A percentile compares a stretch with the other conserved stretches of the same genome.
These are phyloP conservation scores for Aporrectodea caliginosa DNA, from an alignment of 1,140 invertebrate genomes.

Conservation along the genomic window DNA sequence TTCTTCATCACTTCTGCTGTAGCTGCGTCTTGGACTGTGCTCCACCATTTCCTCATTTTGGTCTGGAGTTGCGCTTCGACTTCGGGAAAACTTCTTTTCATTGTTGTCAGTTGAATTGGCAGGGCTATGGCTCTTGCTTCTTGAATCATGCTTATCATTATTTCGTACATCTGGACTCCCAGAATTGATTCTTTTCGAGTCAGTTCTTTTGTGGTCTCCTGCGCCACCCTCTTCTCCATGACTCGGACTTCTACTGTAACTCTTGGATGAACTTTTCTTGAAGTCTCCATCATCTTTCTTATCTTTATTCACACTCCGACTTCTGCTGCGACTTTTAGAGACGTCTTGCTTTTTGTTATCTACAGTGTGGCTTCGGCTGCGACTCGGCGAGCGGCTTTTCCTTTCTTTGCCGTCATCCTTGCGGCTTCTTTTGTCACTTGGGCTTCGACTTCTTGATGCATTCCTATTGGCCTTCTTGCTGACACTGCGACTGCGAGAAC, in stretches of 20 bases:
- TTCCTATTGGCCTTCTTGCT: slow-evolving; percentile 8
- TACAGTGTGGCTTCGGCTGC: not conserved
- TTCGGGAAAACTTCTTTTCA: slow-evolving; percentile 11
- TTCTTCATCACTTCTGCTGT: slow-evolving; percentile 20
- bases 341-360: not conserved
- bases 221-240: not conserved
- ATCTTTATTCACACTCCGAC: not conserved
- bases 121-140: slow-evolving; percentile 8
- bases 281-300: not conserved
- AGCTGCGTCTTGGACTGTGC: too few relatives aligned
- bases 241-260: not conserved
- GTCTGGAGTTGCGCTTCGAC: slow-evolving; percentile 7
- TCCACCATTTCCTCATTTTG: not conserved
- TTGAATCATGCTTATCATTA: not conserved
- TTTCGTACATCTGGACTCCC: not conserved
- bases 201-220: not conserved
- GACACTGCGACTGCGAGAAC: not conserved
- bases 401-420: not conserved
- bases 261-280: not conserved
- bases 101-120: not conserved
- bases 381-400: not conserved
- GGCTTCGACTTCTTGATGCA: not conserved
- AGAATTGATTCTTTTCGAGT: not conserved
- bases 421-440: not conserved
- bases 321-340: not conserved